These are phyloP conservation scores for Sphaerophoria taeniata DNA, from an alignment of 2,888 invertebrate genomes.

Conservation along the genomic window DNA sequence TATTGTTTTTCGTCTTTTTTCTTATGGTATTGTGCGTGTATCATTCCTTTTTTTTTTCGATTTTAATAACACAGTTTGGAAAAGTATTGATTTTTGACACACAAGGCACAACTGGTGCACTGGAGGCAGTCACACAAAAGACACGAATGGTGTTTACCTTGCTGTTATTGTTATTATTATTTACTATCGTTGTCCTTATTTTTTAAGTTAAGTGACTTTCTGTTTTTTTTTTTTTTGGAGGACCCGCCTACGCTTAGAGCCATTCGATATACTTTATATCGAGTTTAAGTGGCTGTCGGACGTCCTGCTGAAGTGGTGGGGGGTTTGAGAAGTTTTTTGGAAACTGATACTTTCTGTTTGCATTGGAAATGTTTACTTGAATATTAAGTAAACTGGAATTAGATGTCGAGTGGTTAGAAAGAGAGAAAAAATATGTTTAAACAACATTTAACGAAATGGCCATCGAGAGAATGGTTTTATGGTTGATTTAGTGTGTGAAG, in stretches of 20 bases:
- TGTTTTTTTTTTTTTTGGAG: constrained; percentile 12
- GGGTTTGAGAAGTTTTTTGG: constrained; percentile 5
- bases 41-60: constrained; percentile 25
- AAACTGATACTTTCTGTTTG: constrained; percentile 51
- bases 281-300: constrained; percentile 50
- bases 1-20: constrained; percentile 46
- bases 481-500: constrained; percentile 38
- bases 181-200: constrained; percentile 6
- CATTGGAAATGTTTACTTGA: constrained; percentile 59
- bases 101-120: not conserved
- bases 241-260: constrained; percentile 54
- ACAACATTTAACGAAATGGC: constrained; percentile 9
- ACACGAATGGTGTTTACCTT: constrained; percentile 48
- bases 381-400: constrained; percentile 48
- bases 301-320: constrained; percentile 16
- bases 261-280: constrained; percentile 52
- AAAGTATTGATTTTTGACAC: constrained; percentile 65
- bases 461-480: constrained; percentile 26
- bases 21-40: not conserved
- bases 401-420: constrained; percentile 49
- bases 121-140: constrained; percentile 31
- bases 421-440: not conserved
- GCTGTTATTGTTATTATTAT: constrained; percentile 13
- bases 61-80: constrained; percentile 57
- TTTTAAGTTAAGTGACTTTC: constrained; percentile 58